A percentile compares a stretch with the other conserved stretches of the same genome.
phyloP scores from a whole-genome alignment of 92 coral and sea anemone genomes.

The Epizoanthus scotinus region DNA sequence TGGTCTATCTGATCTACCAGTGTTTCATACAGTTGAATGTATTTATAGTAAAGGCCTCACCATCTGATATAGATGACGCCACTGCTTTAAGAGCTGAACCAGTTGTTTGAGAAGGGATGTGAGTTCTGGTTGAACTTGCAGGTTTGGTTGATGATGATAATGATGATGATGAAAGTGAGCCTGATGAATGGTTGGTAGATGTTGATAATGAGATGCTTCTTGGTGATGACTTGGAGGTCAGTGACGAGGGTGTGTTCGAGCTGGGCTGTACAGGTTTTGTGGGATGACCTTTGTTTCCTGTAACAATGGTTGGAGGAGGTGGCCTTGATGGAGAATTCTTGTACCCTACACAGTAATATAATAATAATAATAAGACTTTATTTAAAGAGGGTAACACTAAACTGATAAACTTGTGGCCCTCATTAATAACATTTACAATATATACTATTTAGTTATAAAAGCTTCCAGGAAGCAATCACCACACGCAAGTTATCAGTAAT shows the following conservation, averaged over 20 bases:
- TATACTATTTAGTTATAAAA: too few relatives aligned
- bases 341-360: background rate
- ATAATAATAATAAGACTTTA: too few relatives aligned
- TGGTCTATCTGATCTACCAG: background rate
- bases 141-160: constrained; percentile 7
- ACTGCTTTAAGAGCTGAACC: constrained; percentile 20
- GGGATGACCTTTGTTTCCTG: background rate
- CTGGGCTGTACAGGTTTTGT: background rate
- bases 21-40: background rate
- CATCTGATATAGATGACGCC: constrained; percentile 32
- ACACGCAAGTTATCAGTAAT: too few relatives aligned
- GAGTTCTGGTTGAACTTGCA: background rate
- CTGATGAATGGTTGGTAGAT: background rate
- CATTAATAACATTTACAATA: too few relatives aligned
- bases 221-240: constrained; percentile 13
- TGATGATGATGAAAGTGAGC: background rate
- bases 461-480: too few relatives aligned
- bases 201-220: constrained; percentile 3
- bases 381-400: too few relatives aligned
- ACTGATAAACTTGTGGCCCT: too few relatives aligned
- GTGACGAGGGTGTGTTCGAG: background rate
- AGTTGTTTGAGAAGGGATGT: background rate
- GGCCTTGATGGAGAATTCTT: constrained; percentile 9
- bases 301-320: background rate
- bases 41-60: background rate